Conservation (phyloP, 2,888 invertebrate species). For the Empis livida region DNA sequence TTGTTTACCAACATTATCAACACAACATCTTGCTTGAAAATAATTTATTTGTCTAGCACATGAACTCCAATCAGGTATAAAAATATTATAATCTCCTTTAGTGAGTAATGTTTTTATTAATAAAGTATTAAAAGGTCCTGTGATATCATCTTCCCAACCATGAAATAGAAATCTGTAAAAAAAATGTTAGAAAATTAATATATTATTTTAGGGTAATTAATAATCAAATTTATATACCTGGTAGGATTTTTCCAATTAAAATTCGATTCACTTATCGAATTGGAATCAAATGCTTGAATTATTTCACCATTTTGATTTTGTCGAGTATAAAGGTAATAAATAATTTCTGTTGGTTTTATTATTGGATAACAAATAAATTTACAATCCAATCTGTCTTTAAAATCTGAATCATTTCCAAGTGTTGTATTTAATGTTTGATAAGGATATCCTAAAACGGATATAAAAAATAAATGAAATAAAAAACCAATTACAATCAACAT, state of each 20-base stretch:
- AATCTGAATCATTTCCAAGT: too few species aligned
- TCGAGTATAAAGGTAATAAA: background rate
- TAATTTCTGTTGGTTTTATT: background rate
- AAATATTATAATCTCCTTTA: conserved; percentile 43
- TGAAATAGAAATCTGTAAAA: conserved; percentile 34
- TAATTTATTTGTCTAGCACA: conserved; percentile 41
- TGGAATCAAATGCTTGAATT: background rate
- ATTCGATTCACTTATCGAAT: background rate
- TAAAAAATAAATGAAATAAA: too few species aligned
- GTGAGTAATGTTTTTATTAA: conserved; percentile 39
- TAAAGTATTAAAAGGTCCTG: conserved; percentile 20
- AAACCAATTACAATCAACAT: too few species aligned
- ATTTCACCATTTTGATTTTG: background rate
- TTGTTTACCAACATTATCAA: conserved; percentile 15
- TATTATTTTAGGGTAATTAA: background rate
- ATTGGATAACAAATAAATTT: too few species aligned
- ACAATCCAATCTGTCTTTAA: too few species aligned
- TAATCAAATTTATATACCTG: background rate
- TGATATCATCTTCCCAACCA: conserved; percentile 44
- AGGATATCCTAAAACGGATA: too few species aligned
- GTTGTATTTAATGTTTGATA: too few species aligned
- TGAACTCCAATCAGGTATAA: conserved; percentile 46
- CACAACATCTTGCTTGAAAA: conserved; percentile 36
- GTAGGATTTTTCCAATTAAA: background rate
- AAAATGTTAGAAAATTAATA: background rate